Percentiles rank a stretch among this genome's conserved stretches.
Conservation (phyloP, 2,113 vertebrate genomes). For the Hippocampus abdominalis region DNA sequence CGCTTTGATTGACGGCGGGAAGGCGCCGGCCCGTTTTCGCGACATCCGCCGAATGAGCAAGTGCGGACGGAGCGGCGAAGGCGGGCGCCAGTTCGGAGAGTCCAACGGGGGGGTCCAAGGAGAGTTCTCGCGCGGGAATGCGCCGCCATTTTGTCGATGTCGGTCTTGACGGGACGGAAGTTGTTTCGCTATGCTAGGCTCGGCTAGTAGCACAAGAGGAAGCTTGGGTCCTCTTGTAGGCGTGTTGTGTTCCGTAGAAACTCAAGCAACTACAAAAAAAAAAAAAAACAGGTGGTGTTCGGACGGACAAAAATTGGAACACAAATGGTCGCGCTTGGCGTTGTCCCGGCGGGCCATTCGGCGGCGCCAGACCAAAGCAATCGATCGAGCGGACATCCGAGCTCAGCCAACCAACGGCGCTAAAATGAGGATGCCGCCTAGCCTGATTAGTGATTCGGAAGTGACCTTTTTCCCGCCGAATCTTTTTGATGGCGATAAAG, state of each 20-base stretch:
- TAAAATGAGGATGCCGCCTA: no score
- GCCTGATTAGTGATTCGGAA: no score
- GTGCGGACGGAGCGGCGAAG: conserved; percentile 38
- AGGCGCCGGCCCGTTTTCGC: conserved; percentile 48
- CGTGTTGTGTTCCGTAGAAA: no score
- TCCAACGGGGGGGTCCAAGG: conserved; percentile 35
- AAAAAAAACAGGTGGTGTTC: not conserved
- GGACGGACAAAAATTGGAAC: not conserved
- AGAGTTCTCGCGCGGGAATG: conserved; percentile 32
- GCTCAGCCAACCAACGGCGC: no score
- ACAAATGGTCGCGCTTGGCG: not conserved
- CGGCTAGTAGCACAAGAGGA: not conserved
- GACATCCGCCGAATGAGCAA: conserved; percentile 59
- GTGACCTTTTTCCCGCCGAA: no score
- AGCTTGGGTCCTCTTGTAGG: not conserved
- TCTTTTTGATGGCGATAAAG: no score
- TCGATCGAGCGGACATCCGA: no score
- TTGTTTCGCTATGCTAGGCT: not conserved
- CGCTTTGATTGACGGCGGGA: conserved; percentile 56
- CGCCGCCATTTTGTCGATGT: conserved; percentile 6
- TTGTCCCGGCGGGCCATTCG: no score
- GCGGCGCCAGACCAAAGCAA: no score
- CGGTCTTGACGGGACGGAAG: not conserved
- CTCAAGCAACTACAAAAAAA: not conserved
- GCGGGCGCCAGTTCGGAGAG: conserved; percentile 31